Conservation (phyloP, 23 tunicate genomes). For the Trididemnum miniatum region DNA sequence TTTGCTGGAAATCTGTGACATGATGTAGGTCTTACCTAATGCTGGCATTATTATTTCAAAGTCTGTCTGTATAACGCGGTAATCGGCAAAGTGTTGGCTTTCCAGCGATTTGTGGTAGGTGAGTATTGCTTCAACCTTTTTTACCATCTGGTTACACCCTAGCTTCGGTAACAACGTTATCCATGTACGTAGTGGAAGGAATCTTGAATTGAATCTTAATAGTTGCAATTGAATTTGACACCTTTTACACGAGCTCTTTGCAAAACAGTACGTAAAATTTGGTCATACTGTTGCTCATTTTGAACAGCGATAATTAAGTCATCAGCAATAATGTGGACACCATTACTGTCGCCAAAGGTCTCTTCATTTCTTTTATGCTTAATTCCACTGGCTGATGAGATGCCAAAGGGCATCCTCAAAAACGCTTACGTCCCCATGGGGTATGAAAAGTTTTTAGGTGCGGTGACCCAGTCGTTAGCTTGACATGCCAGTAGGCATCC, state of each 20-base stretch:
- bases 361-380: conserved; percentile 33
- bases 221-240: conserved; percentile 5
- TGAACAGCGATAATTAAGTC: conserved; percentile 25
- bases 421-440: conserved; percentile 42
- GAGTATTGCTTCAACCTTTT: background rate
- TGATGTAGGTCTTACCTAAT: too few species aligned
- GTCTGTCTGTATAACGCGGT: too few species aligned
- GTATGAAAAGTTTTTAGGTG: conserved; percentile 27
- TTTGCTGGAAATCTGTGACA: too few species aligned
- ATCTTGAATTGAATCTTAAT: conserved; percentile 13
- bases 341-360: conserved; percentile 24
- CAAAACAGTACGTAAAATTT: background rate
- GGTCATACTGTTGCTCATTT: conserved; percentile 30
- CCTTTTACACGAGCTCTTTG: background rate
- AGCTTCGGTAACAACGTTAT: background rate
- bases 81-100: too few species aligned
- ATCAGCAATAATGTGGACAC: conserved; percentile 29
- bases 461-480: conserved; percentile 9
- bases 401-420: conserved; percentile 36
- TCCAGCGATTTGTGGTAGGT: too few species aligned
- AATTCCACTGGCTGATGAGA: conserved; percentile 35
- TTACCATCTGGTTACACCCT: conserved; percentile 1
- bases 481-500: conserved; percentile 40
- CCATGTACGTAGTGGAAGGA: background rate
- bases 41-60: too few species aligned